phyloP scores from a whole-genome alignment of 2,113 vertebrate genomes.

The Orientallactaga bullata region DNA sequence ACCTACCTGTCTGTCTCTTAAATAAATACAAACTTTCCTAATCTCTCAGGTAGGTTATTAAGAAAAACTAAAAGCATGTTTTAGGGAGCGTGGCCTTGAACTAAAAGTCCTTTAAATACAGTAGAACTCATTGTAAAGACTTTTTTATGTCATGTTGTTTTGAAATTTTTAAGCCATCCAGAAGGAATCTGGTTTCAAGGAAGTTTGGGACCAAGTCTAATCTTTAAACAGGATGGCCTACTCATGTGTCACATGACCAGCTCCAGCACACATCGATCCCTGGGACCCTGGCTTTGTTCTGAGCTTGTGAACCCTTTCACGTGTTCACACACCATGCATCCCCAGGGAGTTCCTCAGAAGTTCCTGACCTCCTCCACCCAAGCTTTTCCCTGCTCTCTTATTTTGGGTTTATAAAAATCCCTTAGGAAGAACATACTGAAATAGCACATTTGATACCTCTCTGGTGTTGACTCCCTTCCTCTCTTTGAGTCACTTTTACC shows the following conservation, averaged over 20 bases:
- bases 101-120: neutral
- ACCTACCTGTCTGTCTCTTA: too few species aligned
- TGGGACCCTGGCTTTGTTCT: neutral
- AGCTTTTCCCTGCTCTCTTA: constrained; percentile 18
- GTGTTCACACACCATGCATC: neutral
- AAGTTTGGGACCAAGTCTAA: neutral
- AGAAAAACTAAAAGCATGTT: constrained; percentile 14
- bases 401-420: constrained; percentile 29
- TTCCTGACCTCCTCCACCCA: neutral
- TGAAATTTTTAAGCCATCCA: neutral
- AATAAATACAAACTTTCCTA: neutral
- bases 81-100: neutral
- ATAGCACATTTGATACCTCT: neutral
- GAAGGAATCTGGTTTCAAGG: constrained; percentile 26
- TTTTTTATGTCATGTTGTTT: constrained; percentile 16
- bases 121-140: neutral
- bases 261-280: neutral
- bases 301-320: neutral
- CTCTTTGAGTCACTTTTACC: constrained; percentile 26
- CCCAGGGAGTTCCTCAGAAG: constrained; percentile 16
- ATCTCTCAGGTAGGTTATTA: neutral
- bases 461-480: neutral
- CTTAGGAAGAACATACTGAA: neutral
- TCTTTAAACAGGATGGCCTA: neutral
- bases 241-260: neutral